These are phyloP conservation scores for Sclerurus mexicanus DNA, from an alignment of 2,113 vertebrate species.

Conservation along the genomic window DNA sequence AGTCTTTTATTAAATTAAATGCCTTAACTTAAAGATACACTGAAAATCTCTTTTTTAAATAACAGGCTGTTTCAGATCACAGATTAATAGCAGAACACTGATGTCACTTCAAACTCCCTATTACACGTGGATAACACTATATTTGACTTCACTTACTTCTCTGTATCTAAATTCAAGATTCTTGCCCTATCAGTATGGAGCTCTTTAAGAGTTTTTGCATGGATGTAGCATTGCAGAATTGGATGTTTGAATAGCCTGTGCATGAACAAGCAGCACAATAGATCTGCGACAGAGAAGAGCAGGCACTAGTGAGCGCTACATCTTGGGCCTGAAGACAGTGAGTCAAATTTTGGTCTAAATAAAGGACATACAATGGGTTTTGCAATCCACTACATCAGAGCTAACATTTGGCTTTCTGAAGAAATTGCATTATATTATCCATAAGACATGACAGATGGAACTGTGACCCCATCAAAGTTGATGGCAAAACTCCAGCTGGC, in stretches of 20 bases:
- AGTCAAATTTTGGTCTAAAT: background rate
- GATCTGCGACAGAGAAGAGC: background rate
- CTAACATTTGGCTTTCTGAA: background rate
- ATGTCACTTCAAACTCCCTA: background rate
- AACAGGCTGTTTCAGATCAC: background rate
- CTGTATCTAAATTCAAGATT: background rate
- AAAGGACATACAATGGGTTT: background rate
- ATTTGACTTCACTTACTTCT: background rate
- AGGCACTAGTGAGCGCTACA: background rate
- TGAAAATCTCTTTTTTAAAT: background rate
- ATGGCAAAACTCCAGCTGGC: background rate
- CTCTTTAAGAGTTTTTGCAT: background rate
- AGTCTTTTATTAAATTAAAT: background rate
- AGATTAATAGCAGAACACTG: background rate
- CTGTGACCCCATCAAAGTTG: background rate
- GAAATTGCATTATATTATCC: background rate
- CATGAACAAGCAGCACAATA: background rate
- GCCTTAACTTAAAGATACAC: background rate
- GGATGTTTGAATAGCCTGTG: background rate
- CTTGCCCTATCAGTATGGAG: background rate
- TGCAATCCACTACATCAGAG: background rate
- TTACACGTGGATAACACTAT: fast-evolving
- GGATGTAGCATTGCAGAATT: background rate
- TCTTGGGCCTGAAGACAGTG: background rate
- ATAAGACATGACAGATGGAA: background rate